Base-by-base conservation (phyloP, 2,797 vertebrate species). In the Emydoidea blandingii region DNA sequence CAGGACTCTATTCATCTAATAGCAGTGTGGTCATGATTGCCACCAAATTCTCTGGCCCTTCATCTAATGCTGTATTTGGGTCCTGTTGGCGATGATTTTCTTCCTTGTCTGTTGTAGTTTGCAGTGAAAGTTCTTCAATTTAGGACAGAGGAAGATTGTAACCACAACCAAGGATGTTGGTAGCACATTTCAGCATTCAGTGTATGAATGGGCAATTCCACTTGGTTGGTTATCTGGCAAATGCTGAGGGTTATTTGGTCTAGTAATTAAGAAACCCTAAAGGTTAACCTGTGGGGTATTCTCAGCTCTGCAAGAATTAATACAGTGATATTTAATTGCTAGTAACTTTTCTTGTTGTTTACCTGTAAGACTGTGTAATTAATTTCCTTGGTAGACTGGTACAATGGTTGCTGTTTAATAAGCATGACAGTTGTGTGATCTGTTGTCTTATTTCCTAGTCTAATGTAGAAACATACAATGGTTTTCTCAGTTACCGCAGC, bases 221-320 rank as follows among this genome's bases (percentile, higher is more conserved):
- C 54, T 83, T 65, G n/a, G 0, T 8, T 1, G 54, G 86, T 95
- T 96, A 90, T 91, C 96, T 93, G 91, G 87, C 81, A 59, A 76
- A 41, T 4, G 52, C 94, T 89, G 92, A 87, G 85, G 68, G 86
- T 44, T 95, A 91, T 84, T 68, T 91, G 54, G 8, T 80, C 87
- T 90, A 83, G 90, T 85, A 95, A 88, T 87, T 44, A 86, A 93
- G 87, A 59, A 90, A 95, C 91, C 94, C 94, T 86, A 96, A 97
- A 96, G 93, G 95, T 96, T 95, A 97, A 95, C 94, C 95, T 90
- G 91, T 56, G 4, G 92, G 94, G 54, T 93, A 85, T 95, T 96
- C 94, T 91, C 90, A 94, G 31, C 86, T 89, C 88, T 87, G 88
- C 68, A 84, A 85, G 88, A 97, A 96, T 91, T 96, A 96, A 95